These are phyloP conservation scores for Cepphus grylle DNA, from an alignment of 2,113 vertebrate species.

Conservation along the genomic window DNA sequence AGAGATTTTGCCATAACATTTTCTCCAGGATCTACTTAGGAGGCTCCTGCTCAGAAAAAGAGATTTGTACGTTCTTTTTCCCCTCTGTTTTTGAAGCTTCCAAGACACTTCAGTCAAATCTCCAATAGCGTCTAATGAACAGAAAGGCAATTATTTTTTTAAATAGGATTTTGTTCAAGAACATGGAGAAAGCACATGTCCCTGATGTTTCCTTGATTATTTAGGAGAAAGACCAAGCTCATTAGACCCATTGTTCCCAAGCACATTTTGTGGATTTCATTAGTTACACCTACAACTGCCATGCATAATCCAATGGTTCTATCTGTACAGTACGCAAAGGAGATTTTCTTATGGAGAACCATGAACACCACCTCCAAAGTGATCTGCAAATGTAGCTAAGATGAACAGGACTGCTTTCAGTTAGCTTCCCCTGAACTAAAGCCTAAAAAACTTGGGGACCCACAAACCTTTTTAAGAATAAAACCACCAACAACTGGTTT, in stretches of 20 bases:
- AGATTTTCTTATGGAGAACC: not conserved
- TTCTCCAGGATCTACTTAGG: not conserved
- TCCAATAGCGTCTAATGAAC: not conserved
- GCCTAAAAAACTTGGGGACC: not conserved
- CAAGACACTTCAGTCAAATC: not conserved
- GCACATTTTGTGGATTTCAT: not conserved
- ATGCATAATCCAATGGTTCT: not conserved
- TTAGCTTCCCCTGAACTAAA: not conserved
- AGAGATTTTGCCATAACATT: not conserved
- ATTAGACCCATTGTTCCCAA: not conserved
- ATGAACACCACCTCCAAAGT: not conserved
- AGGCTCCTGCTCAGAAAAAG: not conserved
- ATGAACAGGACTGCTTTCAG: not conserved
- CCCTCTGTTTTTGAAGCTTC: not conserved
- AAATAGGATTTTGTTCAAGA: not conserved
- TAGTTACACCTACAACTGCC: not conserved
- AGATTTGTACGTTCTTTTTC: not conserved
- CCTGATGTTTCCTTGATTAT: not conserved
- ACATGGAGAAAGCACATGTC: not conserved
- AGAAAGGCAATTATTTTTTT: not conserved
- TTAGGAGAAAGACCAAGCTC: not conserved
- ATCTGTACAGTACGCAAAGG: not conserved
- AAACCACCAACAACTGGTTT: not conserved
- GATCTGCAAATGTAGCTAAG: not conserved
- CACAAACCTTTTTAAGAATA: not conserved